Evolutionary conservation across 2,113 vertebrate genomes (phyloP).

Genomic region (Capreolus pygargus): DNA sequence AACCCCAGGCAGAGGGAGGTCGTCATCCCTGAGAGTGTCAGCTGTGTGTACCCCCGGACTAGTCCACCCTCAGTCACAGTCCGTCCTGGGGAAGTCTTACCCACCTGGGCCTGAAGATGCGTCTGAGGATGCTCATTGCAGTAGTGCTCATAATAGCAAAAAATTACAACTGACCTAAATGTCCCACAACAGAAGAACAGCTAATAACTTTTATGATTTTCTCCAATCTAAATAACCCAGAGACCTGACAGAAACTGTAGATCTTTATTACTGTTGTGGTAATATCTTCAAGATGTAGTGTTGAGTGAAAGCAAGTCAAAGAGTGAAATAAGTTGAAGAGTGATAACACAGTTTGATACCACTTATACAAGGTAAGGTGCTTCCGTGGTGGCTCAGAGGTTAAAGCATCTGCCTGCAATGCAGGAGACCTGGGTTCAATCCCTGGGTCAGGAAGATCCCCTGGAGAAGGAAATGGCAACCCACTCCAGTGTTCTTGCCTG

Average conservation of each 20-base stretch:
- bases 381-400: neutral
- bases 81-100: neutral
- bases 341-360: neutral
- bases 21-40: neutral
- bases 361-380: neutral
- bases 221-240: neutral
- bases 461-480: neutral
- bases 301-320: neutral
- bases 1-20: neutral
- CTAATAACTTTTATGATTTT: neutral
- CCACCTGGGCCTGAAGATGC: accelerated
- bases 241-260: neutral
- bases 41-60: too few species aligned
- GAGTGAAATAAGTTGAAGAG: neutral
- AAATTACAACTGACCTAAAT: neutral
- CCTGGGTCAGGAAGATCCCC: neutral
- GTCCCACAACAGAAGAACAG: neutral
- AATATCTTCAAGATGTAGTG: neutral
- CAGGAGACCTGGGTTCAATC: neutral
- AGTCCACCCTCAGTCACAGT: neutral
- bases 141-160: neutral
- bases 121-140: neutral
- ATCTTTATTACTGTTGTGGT: neutral
- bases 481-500: neutral
- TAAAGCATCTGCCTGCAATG: neutral